phyloP scores from a whole-genome alignment of 2,888 invertebrate genomes.

The Galeruca laticollis region DNA sequence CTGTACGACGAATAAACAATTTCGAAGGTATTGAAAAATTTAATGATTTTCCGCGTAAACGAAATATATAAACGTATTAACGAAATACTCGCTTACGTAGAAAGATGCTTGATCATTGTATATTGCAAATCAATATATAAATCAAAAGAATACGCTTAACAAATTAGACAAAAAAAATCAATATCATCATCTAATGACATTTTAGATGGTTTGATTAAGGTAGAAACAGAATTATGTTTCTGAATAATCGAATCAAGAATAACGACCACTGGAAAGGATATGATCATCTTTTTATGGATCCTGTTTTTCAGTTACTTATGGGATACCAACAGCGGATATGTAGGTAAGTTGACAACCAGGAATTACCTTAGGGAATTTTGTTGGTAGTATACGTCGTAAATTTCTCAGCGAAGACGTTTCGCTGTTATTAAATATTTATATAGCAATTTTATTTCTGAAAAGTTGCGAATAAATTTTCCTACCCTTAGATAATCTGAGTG shows the following conservation, averaged over 20 bases:
- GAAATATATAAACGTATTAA: too few species aligned
- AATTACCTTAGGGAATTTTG: not conserved
- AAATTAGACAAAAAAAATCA: not conserved
- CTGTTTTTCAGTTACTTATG: conserved; percentile 49
- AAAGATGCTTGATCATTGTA: not conserved
- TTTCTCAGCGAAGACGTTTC: too few species aligned
- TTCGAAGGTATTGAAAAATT: not conserved
- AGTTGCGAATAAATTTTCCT: too few species aligned
- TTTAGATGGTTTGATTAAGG: conserved; percentile 35
- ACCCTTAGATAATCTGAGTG: too few species aligned
- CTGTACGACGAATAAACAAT: not conserved
- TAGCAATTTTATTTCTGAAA: too few species aligned
- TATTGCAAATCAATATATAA: not conserved
- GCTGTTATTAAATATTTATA: too few species aligned
- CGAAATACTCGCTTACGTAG: not conserved
- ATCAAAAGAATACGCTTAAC: not conserved
- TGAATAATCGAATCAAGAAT: conserved; percentile 49
- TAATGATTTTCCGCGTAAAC: not conserved
- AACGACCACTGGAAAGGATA: conserved; percentile 47
- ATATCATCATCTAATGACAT: not conserved
- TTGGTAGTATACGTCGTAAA: too few species aligned
- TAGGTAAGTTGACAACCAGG: conserved; percentile 46
- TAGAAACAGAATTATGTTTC: conserved; percentile 48
- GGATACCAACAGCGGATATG: conserved; percentile 48
- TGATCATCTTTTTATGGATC: conserved; percentile 50